phyloP scores from a whole-genome alignment of 2,888 invertebrate genomes.

The Caenorhabditis uteleia region DNA sequence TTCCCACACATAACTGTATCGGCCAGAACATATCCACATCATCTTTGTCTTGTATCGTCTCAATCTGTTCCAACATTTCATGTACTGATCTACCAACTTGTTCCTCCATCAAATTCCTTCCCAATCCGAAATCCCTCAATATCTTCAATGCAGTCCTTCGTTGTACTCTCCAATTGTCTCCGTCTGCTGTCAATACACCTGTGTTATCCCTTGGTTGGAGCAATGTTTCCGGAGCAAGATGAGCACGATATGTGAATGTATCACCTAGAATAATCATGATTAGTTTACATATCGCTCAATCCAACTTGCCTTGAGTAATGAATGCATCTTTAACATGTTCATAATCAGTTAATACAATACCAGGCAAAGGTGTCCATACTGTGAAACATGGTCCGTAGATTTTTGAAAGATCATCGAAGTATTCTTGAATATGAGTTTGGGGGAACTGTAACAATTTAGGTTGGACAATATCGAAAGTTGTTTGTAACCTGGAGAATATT shows the following conservation, averaged over 20 bases:
- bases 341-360: conserved; percentile 44
- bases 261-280: conserved; percentile 16
- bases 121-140: conserved; percentile 50
- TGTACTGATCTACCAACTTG: conserved; percentile 31
- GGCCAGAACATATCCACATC: conserved; percentile 42
- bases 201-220: conserved; percentile 7
- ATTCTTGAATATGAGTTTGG: conserved; percentile 15
- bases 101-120: conserved; percentile 49
- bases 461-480: no score
- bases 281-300: background rate
- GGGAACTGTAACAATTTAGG: conserved; percentile 29
- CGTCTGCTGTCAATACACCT: conserved; percentile 33
- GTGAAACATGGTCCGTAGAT: conserved; percentile 56
- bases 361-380: conserved; percentile 46
- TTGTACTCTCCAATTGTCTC: conserved; percentile 48
- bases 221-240: conserved; percentile 18
- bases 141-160: conserved; percentile 47
- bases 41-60: conserved; percentile 3
- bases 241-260: conserved; percentile 13
- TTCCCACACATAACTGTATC: conserved; percentile 50
- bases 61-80: conserved; percentile 26
- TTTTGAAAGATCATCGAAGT: conserved; percentile 35
- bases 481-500: conserved; percentile 27
- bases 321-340: conserved; percentile 50
- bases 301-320: conserved; percentile 20